These are phyloP conservation scores for Empidonax traillii DNA, from an alignment of 2,113 vertebrate genomes.

Conservation along the genomic window DNA sequence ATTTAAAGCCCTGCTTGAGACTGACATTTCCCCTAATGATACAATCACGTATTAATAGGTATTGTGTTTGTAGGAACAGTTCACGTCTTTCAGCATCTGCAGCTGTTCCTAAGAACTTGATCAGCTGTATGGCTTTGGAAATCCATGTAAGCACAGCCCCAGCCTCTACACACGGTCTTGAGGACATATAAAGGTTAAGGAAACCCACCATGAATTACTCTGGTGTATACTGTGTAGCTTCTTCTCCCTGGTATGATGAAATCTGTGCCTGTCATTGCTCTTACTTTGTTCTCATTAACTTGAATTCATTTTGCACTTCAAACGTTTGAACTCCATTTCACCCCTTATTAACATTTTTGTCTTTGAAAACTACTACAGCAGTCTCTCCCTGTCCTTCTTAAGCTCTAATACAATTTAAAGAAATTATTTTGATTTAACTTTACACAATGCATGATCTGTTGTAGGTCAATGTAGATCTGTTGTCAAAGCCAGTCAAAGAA, in stretches of 20 bases:
- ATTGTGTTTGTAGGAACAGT: neutral
- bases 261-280: neutral
- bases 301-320: neutral
- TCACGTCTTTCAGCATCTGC: neutral
- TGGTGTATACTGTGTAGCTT: fast-evolving
- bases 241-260: neutral
- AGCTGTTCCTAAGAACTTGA: neutral
- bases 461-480: neutral
- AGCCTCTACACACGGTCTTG: neutral
- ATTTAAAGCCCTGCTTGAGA: neutral
- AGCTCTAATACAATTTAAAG: neutral
- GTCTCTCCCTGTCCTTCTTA: neutral
- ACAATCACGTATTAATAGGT: neutral
- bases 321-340: neutral
- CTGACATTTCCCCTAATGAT: neutral
- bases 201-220: neutral
- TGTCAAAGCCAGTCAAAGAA: neutral
- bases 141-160: neutral
- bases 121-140: neutral
- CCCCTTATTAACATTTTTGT: neutral
- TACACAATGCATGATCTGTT: neutral
- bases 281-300: neutral
- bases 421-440: neutral
- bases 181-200: neutral
- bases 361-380: neutral